Evolutionary conservation across 2,113 vertebrate genomes (phyloP).

Genomic region (Hemiscyllium ocellatum): DNA sequence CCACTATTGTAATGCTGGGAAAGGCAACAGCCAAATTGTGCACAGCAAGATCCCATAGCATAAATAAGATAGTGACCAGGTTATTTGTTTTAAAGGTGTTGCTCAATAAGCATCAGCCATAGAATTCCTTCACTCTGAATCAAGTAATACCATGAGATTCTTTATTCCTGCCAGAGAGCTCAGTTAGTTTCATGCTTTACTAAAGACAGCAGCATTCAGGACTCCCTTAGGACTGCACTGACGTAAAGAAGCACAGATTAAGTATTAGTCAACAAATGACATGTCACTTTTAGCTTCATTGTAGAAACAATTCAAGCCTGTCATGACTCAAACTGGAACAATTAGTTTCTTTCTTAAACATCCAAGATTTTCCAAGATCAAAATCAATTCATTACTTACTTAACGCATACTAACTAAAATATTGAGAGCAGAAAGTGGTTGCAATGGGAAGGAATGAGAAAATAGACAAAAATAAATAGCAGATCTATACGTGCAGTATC

Average conservation of each 20-base stretch:
- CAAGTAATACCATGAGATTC: background rate
- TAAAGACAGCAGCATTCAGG: background rate
- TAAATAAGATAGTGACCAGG: background rate
- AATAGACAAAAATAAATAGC: too few species aligned
- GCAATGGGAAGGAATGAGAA: too few species aligned
- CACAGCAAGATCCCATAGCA: background rate
- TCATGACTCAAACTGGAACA: too few species aligned
- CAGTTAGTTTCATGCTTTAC: background rate
- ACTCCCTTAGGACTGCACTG: background rate
- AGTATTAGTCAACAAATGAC: background rate
- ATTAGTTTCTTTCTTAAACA: too few species aligned
- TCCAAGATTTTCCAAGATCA: too few species aligned
- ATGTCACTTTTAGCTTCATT: background rate
- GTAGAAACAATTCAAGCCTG: background rate
- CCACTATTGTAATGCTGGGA: background rate
- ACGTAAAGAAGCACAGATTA: background rate
- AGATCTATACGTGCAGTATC: too few species aligned
- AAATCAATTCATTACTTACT: too few species aligned
- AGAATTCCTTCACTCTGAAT: background rate
- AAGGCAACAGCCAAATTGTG: background rate
- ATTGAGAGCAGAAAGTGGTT: too few species aligned
- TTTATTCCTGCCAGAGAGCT: background rate
- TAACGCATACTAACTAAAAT: too few species aligned
- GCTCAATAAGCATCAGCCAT: background rate
- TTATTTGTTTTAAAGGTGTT: background rate